Base-by-base conservation (phyloP, 2,113 vertebrate genomes). In the Sporophila hypoxantha region DNA sequence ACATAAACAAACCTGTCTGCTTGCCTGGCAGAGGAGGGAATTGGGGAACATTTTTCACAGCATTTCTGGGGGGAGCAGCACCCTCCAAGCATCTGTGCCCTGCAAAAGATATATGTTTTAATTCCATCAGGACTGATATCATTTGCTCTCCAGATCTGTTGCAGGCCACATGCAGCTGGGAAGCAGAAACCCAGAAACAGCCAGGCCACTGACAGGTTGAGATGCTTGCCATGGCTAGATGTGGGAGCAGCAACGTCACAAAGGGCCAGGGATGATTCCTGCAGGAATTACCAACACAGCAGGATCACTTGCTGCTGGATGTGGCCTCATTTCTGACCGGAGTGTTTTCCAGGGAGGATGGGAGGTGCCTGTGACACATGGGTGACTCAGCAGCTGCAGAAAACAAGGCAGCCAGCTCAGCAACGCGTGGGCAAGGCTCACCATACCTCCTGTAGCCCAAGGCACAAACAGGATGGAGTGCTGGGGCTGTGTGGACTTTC, bases 111-210 rank as follows among this genome's bases (percentile, higher is more conserved):
- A 16, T 7, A 86, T 69, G 70, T 84, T 89, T 68, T 78, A 62
- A 75, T 90, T 92, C 71, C 66, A 39, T 57, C 59, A 61, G n/a
- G 55, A 37, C 5, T 78, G 82, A 21, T 76, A 59, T 37, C n/a
- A 61, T 74, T 60, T 87, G 76, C 56, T 73, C 55, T 59, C 56
- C 46, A 57, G 65, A 50, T 85, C 73, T 53, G 37, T 62, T 83
- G 82, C 79, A 53, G 55, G 73, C 57, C 89, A 19, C 66, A 53
- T 6, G 39, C 74, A 83, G 65, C 85, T 67, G 42, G 15, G 22
- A 85, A 85, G 79, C 34, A 77, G 52, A 67, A 89, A 26, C n/a
- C 34, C 78, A 26, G 70, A 88, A 93, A 92, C 2, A 92, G 55
- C 80, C 46, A 30, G 3, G 60, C 77, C 83, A 44, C 61, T 46